Evolutionary conservation across 30 jellyfish, hydroid and myxozoan species (phyloP).

Genomic region (Aurelia sp.): DNA sequence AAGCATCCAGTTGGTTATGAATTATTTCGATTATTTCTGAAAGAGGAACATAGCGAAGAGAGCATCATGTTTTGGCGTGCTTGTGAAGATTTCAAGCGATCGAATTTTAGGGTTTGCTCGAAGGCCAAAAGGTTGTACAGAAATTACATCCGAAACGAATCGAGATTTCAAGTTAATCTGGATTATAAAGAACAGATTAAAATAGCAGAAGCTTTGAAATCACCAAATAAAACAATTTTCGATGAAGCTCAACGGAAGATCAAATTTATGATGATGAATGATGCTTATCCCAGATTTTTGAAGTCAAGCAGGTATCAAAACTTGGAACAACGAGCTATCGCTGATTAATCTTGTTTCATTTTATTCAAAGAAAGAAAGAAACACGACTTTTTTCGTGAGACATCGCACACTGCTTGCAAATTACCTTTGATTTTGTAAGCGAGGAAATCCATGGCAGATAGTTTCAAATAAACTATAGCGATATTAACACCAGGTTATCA

Average conservation of each 20-base stretch:
- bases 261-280: constrained; percentile 83
- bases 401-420: not conserved
- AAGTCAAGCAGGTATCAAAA: constrained; percentile 50
- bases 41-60: constrained; percentile 90
- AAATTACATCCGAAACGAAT: constrained; percentile 59
- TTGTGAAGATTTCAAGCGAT: constrained; percentile 78
- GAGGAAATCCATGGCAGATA: no score
- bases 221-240: constrained; percentile 74
- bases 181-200: constrained; percentile 66
- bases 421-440: no score
- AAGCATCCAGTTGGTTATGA: constrained; percentile 62
- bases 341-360: not conserved
- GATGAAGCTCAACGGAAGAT: constrained; percentile 85
- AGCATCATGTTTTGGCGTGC: constrained; percentile 90
- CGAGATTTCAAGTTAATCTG: constrained; percentile 80
- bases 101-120: constrained; percentile 53
- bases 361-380: no score
- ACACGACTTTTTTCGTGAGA: no score
- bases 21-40: constrained; percentile 59
- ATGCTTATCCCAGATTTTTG: constrained; percentile 84
- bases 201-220: constrained; percentile 65
- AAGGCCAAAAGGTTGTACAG: constrained; percentile 72
- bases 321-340: constrained; percentile 42
- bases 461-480: no score
- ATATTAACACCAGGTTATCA: no score